Evolutionary conservation across 2,888 invertebrate genomes (phyloP).

Genomic region (Lampropteryx suffumata): DNA sequence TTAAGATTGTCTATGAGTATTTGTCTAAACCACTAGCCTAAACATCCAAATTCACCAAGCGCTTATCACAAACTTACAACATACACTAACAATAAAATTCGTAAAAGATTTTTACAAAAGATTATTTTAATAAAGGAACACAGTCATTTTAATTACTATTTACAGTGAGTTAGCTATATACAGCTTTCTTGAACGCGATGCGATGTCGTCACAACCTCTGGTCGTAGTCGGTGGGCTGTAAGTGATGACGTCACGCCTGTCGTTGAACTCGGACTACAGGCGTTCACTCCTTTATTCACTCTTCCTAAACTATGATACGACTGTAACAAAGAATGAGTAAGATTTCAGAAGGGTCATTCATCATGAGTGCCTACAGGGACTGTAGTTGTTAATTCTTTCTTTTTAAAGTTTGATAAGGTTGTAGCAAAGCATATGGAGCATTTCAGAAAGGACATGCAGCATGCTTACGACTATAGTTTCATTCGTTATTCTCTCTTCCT

Average conservation of each 20-base stretch:
- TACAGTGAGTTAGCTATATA: slow-evolving; percentile 80
- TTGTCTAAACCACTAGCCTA: slow-evolving; percentile 5
- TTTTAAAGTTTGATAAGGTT: no score
- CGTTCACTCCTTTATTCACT: slow-evolving; percentile 86
- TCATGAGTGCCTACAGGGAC: background rate
- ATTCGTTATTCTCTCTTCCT: background rate
- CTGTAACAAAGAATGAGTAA: slow-evolving; percentile 77
- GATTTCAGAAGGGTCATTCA: background rate
- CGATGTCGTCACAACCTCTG: slow-evolving; percentile 93
- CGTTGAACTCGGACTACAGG: slow-evolving; percentile 77
- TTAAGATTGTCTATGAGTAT: background rate
- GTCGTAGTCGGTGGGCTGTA: slow-evolving; percentile 90
- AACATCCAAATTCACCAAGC: slow-evolving; percentile 34
- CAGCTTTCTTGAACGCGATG: slow-evolving; percentile 95
- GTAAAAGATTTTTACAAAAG: slow-evolving; percentile 50
- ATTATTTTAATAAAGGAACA: slow-evolving; percentile 58
- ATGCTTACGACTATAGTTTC: background rate
- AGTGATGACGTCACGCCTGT: slow-evolving; percentile 88
- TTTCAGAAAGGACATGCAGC: no score
- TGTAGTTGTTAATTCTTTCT: background rate
- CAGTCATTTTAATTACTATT: slow-evolving; percentile 53
- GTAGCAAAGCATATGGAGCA: no score
- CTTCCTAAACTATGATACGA: slow-evolving; percentile 90
- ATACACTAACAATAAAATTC: slow-evolving; percentile 40
- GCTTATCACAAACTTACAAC: slow-evolving; percentile 46